phyloP scores from a whole-genome alignment of 92 coral and sea anemone genomes.

The Parazoanthus swiftii region DNA sequence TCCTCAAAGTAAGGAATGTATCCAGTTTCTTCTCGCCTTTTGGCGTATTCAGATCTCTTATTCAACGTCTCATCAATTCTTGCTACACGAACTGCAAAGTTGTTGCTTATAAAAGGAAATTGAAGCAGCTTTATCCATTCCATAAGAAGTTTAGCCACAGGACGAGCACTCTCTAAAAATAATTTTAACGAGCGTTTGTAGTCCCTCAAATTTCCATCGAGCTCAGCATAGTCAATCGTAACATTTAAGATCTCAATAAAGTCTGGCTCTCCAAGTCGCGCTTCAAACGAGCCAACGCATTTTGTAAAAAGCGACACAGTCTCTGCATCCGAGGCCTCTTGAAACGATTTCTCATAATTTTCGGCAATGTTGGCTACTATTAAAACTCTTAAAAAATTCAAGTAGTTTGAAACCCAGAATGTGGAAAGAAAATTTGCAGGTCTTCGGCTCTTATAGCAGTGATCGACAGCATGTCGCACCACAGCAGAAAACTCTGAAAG shows the following conservation, averaged over 20 bases:
- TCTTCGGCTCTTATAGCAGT: neutral
- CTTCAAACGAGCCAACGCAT: slow-evolving; percentile 2
- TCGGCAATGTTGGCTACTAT: slow-evolving; percentile 6
- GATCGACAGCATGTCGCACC: neutral
- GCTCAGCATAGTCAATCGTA: neutral
- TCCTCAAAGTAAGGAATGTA: neutral
- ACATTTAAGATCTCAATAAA: neutral
- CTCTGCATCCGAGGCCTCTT: neutral
- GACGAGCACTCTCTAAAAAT: neutral
- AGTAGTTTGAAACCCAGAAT: slow-evolving; percentile 10
- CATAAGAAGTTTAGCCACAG: slow-evolving; percentile 8
- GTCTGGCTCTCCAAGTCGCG: neutral
- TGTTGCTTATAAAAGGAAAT: slow-evolving; percentile 11
- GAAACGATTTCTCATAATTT: neutral
- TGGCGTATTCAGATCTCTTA: neutral
- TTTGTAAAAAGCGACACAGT: neutral
- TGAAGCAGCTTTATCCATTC: slow-evolving; percentile 21
- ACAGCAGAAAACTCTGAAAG: neutral
- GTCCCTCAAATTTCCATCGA: neutral
- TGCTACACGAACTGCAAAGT: slow-evolving; percentile 19
- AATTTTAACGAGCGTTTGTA: neutral
- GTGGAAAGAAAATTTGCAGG: neutral
- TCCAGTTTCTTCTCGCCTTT: neutral
- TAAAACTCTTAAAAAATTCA: neutral
- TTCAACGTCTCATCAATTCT: neutral